Conservation (phyloP, 2,797 vertebrate species). For the Propithecus perrieri region DNA sequence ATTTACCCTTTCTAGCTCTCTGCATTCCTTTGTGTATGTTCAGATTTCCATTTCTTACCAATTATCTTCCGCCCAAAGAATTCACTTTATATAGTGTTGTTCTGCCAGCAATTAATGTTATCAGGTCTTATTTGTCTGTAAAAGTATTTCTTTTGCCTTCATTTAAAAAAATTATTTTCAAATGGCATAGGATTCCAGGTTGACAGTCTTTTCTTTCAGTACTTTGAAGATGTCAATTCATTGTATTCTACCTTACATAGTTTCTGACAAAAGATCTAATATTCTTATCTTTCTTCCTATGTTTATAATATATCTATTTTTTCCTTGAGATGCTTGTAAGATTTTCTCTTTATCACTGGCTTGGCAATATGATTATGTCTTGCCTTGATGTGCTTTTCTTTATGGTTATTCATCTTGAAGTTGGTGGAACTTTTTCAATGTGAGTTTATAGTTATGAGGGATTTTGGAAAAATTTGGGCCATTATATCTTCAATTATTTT, state of each 20-base stretch:
- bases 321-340: background rate
- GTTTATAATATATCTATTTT: background rate
- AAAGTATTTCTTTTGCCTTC: background rate
- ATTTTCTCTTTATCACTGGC: background rate
- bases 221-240: background rate
- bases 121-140: background rate
- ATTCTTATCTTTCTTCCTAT: background rate
- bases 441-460: background rate
- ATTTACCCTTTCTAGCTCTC: background rate
- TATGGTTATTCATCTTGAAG: background rate
- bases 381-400: background rate
- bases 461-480: background rate
- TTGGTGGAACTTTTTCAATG: background rate
- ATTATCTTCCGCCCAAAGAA: background rate
- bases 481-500: background rate
- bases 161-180: background rate
- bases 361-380: background rate
- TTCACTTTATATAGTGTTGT: background rate
- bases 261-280: background rate
- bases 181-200: background rate
- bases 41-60: background rate
- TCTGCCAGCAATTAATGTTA: background rate
- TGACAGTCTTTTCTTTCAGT: background rate
- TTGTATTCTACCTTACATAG: background rate
- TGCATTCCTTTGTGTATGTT: background rate